Evolutionary conservation across 2,888 invertebrate genomes (phyloP), one percentile per base, ranked within the genome.

Genomic region (Venusia cambrica): DNA sequence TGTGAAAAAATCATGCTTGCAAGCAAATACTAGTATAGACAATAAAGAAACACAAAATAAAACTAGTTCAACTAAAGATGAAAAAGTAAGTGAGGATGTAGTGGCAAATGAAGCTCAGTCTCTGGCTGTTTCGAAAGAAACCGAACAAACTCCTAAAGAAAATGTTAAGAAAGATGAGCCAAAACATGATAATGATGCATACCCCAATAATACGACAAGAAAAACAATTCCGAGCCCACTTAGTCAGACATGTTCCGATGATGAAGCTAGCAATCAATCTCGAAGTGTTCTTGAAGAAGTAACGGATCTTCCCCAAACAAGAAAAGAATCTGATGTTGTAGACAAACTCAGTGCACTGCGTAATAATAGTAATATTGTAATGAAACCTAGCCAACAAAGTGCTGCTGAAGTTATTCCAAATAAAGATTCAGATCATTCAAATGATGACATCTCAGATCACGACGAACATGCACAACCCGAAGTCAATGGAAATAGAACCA

Each of bases 1-100:
- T 22, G 59, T 79, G 1, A 85, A 79, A 52, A 84, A 72, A 48
- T 28, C 51, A 28, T 19, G 7, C 4, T 19, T 40, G 38, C 47
- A 51, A 54, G 33, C 42, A 32, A 17, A 6, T 18, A 16, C 24
- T 13, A 48, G 45, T 26, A 25, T 46, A 16, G 54, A 56, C 25
- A 43, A 37, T 35, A 42, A 43, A 11, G 38, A 27, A 9, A 10
- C 5, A 12, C 14, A 36, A 27, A n/a, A n/a, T n/a, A n/a, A 25
- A 12, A 34, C 37, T 2, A 42, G 35, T 21, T 18, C 22, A 18
- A 4, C 19, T 14, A 49, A 38, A 17, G 46, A 57, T 14, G 38
- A 35, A 16, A 20, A 29, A 4, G n/a, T 17, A 3, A 6, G 22
- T 29, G 31, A 36, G 10, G 24, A 25, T 19, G 14, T 8, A 3